Percentiles rank a stretch among this genome's conserved stretches.
phyloP scores from a whole-genome alignment of 2,888 invertebrate species.

The Diarsia brunnea region DNA sequence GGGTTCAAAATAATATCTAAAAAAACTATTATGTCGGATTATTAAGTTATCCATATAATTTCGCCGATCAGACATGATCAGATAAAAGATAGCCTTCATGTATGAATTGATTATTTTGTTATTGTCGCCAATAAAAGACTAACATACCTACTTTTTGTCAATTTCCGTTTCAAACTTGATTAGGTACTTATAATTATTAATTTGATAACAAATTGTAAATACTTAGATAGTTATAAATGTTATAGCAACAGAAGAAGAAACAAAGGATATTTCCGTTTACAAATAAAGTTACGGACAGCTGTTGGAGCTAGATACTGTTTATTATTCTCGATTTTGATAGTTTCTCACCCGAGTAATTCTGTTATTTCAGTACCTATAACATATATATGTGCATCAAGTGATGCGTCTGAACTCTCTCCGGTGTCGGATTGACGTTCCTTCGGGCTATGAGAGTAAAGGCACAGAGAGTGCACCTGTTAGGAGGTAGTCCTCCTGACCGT shows the following conservation, averaged over 20 bases:
- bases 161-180: neutral
- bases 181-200: neutral
- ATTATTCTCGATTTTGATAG: neutral
- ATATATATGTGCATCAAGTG: too few species aligned
- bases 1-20: too few species aligned
- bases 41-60: neutral
- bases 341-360: neutral
- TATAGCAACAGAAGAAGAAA: neutral
- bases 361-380: too few species aligned
- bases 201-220: neutral
- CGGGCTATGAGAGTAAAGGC: too few species aligned
- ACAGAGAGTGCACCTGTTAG: too few species aligned
- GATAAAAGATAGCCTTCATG: slow-evolving; percentile 18
- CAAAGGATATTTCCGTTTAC: neutral
- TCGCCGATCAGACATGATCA: slow-evolving; percentile 12
- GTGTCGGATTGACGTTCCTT: too few species aligned
- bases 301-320: too few species aligned
- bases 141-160: neutral
- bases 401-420: too few species aligned
- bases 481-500: too few species aligned
- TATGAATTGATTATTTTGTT: slow-evolving; percentile 36
- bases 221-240: neutral
- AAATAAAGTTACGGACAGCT: neutral
- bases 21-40: too few species aligned
- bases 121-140: slow-evolving; percentile 5